Evolutionary conservation across 2,797 vertebrate genomes (phyloP).

Genomic region (Eidolon dupreanum): DNA sequence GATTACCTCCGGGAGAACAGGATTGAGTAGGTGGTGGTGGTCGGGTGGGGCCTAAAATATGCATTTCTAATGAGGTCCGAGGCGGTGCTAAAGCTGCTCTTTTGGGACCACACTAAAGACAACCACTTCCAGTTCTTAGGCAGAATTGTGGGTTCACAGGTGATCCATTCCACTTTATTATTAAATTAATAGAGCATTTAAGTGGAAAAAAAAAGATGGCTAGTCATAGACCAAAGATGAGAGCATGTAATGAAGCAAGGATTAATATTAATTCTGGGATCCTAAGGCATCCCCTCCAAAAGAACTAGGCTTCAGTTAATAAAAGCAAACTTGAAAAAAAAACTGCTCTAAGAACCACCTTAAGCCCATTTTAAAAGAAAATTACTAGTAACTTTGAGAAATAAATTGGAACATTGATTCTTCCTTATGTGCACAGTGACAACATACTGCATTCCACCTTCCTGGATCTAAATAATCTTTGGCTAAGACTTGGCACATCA

Average conservation of each 20-base stretch:
- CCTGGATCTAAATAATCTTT: background rate
- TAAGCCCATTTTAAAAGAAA: background rate
- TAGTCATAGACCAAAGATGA: background rate
- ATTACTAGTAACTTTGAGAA: background rate
- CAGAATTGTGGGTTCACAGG: background rate
- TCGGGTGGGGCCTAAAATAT: background rate
- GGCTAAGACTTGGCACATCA: background rate
- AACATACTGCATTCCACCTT: background rate
- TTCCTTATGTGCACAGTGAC: background rate
- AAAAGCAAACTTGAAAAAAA: slow-evolving; percentile 10
- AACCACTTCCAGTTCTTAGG: background rate
- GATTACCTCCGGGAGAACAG: background rate
- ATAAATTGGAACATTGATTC: background rate
- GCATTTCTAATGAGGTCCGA: background rate
- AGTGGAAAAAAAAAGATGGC: background rate
- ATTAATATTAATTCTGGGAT: slow-evolving; percentile 16
- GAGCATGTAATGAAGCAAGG: background rate
- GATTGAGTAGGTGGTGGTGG: background rate
- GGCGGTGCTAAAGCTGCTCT: background rate
- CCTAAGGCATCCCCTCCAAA: background rate
- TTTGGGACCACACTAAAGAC: background rate
- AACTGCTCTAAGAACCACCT: background rate
- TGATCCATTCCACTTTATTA: background rate
- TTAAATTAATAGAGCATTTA: background rate
- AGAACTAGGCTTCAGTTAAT: background rate